These are phyloP conservation scores for Podiceps cristatus DNA, from an alignment of 2,113 vertebrate genomes.

Conservation along the genomic window DNA sequence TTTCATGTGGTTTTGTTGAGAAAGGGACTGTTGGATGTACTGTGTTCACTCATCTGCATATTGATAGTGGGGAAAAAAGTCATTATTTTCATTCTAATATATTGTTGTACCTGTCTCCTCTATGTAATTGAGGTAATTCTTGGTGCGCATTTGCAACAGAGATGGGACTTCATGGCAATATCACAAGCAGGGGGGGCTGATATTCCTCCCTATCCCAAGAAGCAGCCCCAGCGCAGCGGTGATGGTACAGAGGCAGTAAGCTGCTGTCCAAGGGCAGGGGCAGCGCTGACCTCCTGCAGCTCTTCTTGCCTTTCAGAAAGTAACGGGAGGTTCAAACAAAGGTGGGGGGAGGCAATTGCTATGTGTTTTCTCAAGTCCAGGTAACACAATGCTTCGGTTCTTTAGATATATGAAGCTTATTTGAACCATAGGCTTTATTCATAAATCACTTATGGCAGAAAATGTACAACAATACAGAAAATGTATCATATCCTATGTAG, in stretches of 20 bases:
- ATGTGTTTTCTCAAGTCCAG: fast-evolving
- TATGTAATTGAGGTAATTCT: not conserved
- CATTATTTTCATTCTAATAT: not conserved
- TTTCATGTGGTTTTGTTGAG: not conserved
- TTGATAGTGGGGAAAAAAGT: not conserved
- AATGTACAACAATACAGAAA: not conserved
- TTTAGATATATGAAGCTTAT: not conserved
- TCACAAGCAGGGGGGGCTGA: not conserved
- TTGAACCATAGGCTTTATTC: not conserved
- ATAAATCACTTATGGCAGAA: not conserved
- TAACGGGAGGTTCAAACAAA: fast-evolving
- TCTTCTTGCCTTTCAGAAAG: not conserved
- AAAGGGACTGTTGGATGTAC: not conserved
- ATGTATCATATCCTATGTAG: not conserved
- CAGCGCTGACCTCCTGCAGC: not conserved
- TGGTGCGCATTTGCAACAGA: not conserved
- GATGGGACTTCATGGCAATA: not conserved
- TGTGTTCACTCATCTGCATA: not conserved
- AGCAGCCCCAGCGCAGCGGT: fast-evolving
- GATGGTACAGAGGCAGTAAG: fast-evolving
- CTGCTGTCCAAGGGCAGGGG: not conserved
- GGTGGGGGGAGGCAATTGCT: not conserved
- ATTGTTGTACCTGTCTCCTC: not conserved
- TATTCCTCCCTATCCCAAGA: no score
- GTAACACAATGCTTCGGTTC: not conserved